Evolutionary conservation across 2,888 invertebrate species (phyloP).

Genomic region (Camptogramma bilineatum): DNA sequence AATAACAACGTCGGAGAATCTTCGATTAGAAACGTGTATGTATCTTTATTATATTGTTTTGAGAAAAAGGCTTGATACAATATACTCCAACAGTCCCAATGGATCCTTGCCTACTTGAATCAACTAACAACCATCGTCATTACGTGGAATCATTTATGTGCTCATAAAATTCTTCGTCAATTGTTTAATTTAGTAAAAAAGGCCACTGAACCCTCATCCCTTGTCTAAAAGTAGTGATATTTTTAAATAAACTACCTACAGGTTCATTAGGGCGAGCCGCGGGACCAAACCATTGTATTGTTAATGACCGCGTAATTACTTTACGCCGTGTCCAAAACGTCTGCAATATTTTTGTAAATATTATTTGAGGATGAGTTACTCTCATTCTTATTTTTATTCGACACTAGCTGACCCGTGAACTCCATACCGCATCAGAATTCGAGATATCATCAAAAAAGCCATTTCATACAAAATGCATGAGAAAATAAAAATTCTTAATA

Average conservation of each 20-base stretch:
- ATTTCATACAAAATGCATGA: too few species aligned
- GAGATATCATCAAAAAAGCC: too few species aligned
- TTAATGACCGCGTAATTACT: slow-evolving; percentile 19
- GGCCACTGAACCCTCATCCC: not conserved
- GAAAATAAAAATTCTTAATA: too few species aligned
- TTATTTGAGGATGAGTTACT: not conserved
- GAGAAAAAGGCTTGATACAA: slow-evolving; percentile 1
- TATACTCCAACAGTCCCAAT: not conserved
- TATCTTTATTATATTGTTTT: slow-evolving; percentile 4
- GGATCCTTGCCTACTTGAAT: not conserved
- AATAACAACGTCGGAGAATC: not conserved
- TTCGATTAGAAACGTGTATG: slow-evolving; percentile 7
- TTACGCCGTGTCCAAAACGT: not conserved
- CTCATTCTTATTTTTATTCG: not conserved
- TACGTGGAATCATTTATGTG: too few species aligned
- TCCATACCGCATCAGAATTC: too few species aligned
- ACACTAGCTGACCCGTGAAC: not conserved
- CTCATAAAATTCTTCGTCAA: not conserved
- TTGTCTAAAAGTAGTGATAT: not conserved
- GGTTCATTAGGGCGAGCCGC: slow-evolving; percentile 5
- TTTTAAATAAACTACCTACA: slow-evolving; percentile 1
- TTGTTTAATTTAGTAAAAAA: not conserved
- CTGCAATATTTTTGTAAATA: slow-evolving; percentile 2
- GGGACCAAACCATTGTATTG: slow-evolving; percentile 15
- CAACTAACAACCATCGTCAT: too few species aligned